phyloP scores from a whole-genome alignment of 2,113 vertebrate genomes.

The Ctenomys sociabilis region DNA sequence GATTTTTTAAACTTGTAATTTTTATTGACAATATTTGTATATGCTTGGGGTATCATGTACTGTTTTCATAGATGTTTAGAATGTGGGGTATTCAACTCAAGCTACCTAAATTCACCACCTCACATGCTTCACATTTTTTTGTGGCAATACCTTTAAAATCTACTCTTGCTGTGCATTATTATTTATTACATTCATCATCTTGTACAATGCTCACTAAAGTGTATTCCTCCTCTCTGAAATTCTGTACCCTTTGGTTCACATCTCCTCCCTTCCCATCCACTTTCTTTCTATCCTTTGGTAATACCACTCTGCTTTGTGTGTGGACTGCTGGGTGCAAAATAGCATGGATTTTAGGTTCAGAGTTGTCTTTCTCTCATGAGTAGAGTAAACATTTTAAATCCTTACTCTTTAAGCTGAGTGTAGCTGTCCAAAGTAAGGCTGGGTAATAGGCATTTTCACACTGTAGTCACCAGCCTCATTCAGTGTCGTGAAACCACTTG shows the following conservation, averaged over 20 bases:
- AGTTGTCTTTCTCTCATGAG: neutral
- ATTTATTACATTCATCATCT: neutral
- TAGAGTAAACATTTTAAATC: neutral
- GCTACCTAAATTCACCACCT: neutral
- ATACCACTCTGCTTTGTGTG: neutral
- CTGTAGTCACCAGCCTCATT: neutral
- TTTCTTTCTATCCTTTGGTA: neutral
- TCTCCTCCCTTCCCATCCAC: neutral
- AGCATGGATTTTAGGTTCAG: neutral
- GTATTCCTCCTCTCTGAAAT: neutral
- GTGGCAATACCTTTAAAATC: neutral
- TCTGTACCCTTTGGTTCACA: neutral
- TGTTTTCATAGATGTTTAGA: neutral
- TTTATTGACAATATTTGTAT: neutral
- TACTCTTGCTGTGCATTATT: neutral
- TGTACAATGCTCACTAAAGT: neutral
- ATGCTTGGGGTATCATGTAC: neutral
- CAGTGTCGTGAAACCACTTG: neutral
- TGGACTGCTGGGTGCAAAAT: neutral
- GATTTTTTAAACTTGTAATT: neutral
- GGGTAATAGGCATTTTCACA: neutral
- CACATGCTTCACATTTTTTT: neutral
- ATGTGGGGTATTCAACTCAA: neutral
- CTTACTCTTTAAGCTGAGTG: neutral
- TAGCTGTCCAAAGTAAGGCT: neutral